These are phyloP conservation scores for Plectrocnemia conspersa DNA, from an alignment of 1,140 invertebrate genomes.

Conservation along the genomic window DNA sequence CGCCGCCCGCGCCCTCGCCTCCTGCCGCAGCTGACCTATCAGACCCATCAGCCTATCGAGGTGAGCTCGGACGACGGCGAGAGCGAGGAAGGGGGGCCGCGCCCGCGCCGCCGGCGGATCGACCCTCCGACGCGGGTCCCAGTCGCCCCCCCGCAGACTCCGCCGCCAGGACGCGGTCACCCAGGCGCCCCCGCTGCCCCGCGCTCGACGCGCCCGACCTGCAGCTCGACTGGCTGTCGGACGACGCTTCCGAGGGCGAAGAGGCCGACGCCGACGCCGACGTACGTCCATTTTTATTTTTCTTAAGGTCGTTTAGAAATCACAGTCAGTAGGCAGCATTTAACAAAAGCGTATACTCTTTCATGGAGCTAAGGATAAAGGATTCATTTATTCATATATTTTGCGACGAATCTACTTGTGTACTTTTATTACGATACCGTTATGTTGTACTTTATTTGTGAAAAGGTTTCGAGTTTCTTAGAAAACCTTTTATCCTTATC, in stretches of 20 bases:
- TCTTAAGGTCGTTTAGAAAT: too few relatives aligned
- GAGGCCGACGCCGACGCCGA: conserved; percentile 53
- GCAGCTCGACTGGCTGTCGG: conserved; percentile 72
- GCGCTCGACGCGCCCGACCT: conserved; percentile 70
- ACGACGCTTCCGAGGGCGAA: conserved; percentile 50
- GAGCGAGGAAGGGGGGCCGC: conserved; percentile 11
- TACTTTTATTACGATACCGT: too few relatives aligned
- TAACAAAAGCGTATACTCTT: too few relatives aligned
- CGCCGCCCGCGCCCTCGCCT: not conserved
- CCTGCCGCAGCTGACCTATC: conserved; percentile 24
- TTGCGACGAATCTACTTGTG: too few relatives aligned
- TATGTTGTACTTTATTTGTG: too few relatives aligned
- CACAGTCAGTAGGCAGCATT: too few relatives aligned
- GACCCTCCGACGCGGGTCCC: not conserved
- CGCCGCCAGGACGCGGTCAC: not conserved
- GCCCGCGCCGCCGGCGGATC: not conserved
- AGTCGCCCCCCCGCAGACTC: not conserved
- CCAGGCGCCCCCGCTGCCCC: too few relatives aligned
- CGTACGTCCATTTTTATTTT: too few relatives aligned
- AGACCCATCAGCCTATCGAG: conserved; percentile 42
- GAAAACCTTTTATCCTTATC: too few relatives aligned
- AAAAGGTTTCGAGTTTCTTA: too few relatives aligned
- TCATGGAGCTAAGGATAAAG: too few relatives aligned
- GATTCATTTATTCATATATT: too few relatives aligned
- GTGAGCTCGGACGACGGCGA: conserved; percentile 49